phyloP scores from a whole-genome alignment of 2,888 invertebrate genomes.

The Caenorhabditis becei region DNA sequence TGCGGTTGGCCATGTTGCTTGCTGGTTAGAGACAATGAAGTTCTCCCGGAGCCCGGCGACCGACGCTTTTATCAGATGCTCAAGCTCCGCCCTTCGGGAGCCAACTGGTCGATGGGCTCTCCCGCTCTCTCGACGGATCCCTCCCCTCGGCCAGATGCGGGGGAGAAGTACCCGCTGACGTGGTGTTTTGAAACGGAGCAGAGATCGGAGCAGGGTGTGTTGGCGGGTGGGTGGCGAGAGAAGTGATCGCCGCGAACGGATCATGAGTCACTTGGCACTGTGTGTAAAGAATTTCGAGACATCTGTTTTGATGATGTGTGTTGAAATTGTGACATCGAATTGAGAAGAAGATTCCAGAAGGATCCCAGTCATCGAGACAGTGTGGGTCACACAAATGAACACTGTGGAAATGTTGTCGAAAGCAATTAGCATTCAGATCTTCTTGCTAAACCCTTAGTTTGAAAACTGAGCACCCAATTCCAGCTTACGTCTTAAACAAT shows the following conservation, averaged over 20 bases:
- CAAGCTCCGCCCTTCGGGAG: constrained; percentile 50
- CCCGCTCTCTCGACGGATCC: background rate
- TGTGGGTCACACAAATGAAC: no score
- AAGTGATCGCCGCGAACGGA: constrained; percentile 30
- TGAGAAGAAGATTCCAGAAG: background rate
- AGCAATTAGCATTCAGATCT: no score
- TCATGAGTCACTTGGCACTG: constrained; percentile 29
- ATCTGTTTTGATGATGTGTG: background rate
- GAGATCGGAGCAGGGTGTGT: constrained; percentile 12
- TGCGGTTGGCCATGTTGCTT: constrained; percentile 77
- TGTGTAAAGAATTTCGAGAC: constrained; percentile 23
- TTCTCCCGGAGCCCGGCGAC: constrained; percentile 4
- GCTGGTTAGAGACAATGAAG: constrained; percentile 31
- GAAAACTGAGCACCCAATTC: no score
- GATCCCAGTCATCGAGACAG: no score
- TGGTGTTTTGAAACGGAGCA: constrained; percentile 41
- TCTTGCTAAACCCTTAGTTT: no score
- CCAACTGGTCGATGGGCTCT: constrained; percentile 19
- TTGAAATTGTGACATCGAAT: background rate
- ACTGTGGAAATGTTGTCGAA: no score
- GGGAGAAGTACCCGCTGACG: constrained; percentile 35
- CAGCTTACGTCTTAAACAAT: no score
- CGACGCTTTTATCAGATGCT: constrained; percentile 54
- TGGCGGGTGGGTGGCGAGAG: constrained; percentile 4
- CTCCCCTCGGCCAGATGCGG: constrained; percentile 14